Evolutionary conservation across 2,797 vertebrate species (phyloP).

Genomic region (Gobionotothen gibberifrons): DNA sequence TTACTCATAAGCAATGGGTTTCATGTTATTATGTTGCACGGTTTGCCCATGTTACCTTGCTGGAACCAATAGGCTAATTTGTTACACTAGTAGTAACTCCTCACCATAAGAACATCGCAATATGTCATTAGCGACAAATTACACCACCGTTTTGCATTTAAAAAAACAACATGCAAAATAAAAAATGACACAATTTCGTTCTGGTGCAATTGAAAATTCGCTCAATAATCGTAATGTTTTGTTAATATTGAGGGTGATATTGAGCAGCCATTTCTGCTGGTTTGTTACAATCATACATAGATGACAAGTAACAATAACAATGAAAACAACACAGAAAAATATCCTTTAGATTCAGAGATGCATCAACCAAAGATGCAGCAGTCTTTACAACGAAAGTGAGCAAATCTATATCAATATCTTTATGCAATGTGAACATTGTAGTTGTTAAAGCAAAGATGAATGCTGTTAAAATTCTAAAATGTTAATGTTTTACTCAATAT

Average conservation of each 20-base stretch:
- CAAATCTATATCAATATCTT: neutral
- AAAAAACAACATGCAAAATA: neutral
- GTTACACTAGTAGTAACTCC: slow-evolving; percentile 53
- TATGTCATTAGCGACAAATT: slow-evolving; percentile 45
- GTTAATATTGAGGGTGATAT: neutral
- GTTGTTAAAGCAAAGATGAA: neutral
- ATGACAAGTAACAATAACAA: neutral
- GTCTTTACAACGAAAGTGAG: neutral
- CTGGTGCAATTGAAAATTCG: slow-evolving; percentile 7
- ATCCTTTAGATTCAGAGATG: neutral
- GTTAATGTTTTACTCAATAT: no score
- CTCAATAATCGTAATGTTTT: slow-evolving; percentile 18
- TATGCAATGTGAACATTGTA: neutral
- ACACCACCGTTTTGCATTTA: neutral
- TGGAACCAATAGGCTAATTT: slow-evolving; percentile 71
- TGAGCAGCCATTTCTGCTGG: neutral
- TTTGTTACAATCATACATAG: neutral
- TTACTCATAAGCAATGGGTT: slow-evolving; percentile 60
- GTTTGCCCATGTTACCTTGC: slow-evolving; percentile 61
- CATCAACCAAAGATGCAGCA: neutral
- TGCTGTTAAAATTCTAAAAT: neutral
- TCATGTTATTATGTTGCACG: slow-evolving; percentile 63
- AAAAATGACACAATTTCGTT: neutral
- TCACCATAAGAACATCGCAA: slow-evolving; percentile 42
- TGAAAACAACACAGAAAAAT: neutral